Evolutionary conservation across 2,797 vertebrate species (phyloP), one percentile per base, ranked within the genome.

Genomic region (Enteromius treurensis): DNA sequence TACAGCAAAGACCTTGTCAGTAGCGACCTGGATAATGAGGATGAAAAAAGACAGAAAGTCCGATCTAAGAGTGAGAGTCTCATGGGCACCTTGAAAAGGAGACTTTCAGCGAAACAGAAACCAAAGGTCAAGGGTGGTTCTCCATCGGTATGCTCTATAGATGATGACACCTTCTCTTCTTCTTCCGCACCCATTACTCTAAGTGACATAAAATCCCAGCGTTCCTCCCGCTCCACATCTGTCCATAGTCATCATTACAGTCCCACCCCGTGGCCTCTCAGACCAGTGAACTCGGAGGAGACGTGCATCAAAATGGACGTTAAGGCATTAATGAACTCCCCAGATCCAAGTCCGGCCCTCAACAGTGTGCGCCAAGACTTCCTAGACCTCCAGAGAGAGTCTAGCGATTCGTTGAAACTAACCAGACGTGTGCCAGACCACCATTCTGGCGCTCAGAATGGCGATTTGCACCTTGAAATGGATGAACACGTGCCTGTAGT

Each of bases 401-500:
- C 95, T 91, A 94, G 90, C 15, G 93, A 91, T 79, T 90, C 94
- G 29, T 93, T 96, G 75, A 96, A 96, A 93, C 93, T 37, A 29
- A 37, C 53, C 75, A 60, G 75, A 51, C 55, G 65, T 51, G 82
- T 83, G 82, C 82, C 82, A 83, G 75, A 71, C 40, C 51, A 83
- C 65, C 75, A 92, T 89, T 91, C 96, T 0, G 71, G 93, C 79
- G 93, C 96, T 67, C 96, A 95, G 80, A 95, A 94, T 0, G 95
- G 96, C 19, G 96, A 97, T 93, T 93, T 98, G 90, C 97, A 95
- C 93, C 95, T 99, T 86, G 96, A 96, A 90, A 96, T 99, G 85
- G 97, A 97, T 77, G 97, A 98, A 92, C 96, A 96, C 47, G 96
- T 98, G 96, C 98, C 98, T 96, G 97, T 98, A 84, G 97, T 97